Evolutionary conservation across 2,888 invertebrate species (phyloP), one percentile per base, ranked within the genome.

Genomic region (Lasioglossum villosulum): DNA sequence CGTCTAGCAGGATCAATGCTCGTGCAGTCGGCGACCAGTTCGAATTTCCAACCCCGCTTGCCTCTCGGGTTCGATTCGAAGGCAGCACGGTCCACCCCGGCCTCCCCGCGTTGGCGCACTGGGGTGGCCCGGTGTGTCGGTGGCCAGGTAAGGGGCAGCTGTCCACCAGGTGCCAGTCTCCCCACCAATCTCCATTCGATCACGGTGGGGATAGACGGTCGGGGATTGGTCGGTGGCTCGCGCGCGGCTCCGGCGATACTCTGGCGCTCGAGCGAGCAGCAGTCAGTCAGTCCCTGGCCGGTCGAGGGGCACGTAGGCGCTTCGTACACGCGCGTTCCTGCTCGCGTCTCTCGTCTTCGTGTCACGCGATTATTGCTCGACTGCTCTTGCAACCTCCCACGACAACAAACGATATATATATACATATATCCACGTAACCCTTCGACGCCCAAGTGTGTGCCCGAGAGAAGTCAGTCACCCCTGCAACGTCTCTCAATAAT

Each of bases 231-330:
- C 83, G 89, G 16, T 90, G 95, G 94, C 95, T 94, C 95, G 95
- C 95, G 95, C 94, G 92, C 93, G 88, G 89, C 90, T 88, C 37
- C 90, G 87, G 92, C 93, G 93, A 93, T 94, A 94, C 93, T 91
- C 92, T 82, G 86, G 84, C 88, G 88, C 93, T 90, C 91, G 91
- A 86, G 87, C 86, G 84, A 86, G 86, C 88, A 92, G 88, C 91
- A 90, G 90, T 93, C 94, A 95, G 95, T 95, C 93, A 68, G 93
- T 93, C 92, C 92, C 92, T 92, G 93, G 93, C 91, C 94, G 93
- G 91, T 88, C 91, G 91, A 89, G 88, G 89, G 87, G 78, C 37
- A 88, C 83, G 91, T 27, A 84, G 79, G 83, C 85, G 86, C 73
- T 82, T n/a, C 4, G 56, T 68, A 70, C 3, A 37, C 23, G 77